These are phyloP conservation scores for Erebia epiphron DNA, from an alignment of 2,888 invertebrate species.

Conservation along the genomic window DNA sequence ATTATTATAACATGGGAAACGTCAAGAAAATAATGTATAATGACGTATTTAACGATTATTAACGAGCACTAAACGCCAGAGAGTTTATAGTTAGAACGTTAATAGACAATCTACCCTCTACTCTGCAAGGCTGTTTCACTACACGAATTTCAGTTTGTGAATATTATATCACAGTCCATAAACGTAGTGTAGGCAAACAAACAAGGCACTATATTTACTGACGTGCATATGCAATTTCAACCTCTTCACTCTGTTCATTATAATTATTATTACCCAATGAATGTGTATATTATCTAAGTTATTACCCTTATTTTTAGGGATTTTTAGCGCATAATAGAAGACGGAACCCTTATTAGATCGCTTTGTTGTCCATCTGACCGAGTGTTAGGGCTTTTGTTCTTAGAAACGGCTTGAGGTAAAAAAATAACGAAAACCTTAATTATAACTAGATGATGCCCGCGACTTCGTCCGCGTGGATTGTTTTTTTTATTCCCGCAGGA, in stretches of 20 bases:
- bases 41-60: neutral
- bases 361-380: too few relatives aligned
- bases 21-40: neutral
- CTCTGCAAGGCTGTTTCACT: conserved; percentile 10
- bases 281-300: too few relatives aligned
- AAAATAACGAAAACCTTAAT: too few relatives aligned
- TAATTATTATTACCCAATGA: neutral
- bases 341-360: too few relatives aligned
- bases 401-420: too few relatives aligned
- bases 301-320: neutral
- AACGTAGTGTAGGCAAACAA: neutral
- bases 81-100: conserved; percentile 1
- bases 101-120: conserved; percentile 3
- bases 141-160: conserved; percentile 11
- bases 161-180: conserved; percentile 14
- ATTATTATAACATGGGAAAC: too few relatives aligned
- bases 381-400: too few relatives aligned
- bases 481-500: too few relatives aligned
- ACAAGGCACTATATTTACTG: neutral
- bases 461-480: too few relatives aligned
- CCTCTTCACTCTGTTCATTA: neutral
- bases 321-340: too few relatives aligned
- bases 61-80: neutral
- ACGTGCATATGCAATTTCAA: neutral
- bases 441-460: too few relatives aligned